Evolutionary conservation across 2,113 vertebrate genomes (phyloP).

Genomic region (Aegithalos caudatus): DNA sequence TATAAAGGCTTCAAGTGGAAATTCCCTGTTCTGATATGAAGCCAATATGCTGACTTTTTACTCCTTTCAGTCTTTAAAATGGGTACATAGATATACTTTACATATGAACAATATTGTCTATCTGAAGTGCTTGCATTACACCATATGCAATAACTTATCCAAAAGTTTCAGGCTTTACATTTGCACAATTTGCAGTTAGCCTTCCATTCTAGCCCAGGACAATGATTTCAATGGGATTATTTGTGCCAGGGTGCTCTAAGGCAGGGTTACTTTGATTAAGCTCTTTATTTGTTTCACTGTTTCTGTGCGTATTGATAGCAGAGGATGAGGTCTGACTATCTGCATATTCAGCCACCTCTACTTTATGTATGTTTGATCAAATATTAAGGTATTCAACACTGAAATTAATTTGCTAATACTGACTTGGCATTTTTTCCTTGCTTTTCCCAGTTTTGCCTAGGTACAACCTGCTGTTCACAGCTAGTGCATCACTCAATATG

Average conservation of each 20-base stretch:
- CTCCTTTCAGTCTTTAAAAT: background rate
- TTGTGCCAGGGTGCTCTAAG: background rate
- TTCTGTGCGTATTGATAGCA: background rate
- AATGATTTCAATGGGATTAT: background rate
- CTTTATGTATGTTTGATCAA: background rate
- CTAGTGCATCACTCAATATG: rapidly evolving
- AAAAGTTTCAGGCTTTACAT: background rate
- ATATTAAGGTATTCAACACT: background rate
- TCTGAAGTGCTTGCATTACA: background rate
- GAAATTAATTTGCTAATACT: background rate
- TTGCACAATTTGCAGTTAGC: background rate
- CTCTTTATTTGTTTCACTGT: background rate
- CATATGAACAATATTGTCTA: background rate
- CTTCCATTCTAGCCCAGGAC: background rate
- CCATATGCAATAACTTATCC: background rate
- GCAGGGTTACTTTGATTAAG: background rate
- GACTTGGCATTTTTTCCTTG: background rate
- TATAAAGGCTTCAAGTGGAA: background rate
- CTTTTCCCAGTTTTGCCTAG: background rate
- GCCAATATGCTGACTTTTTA: background rate
- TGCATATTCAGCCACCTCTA: background rate
- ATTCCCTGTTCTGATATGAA: background rate
- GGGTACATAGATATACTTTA: background rate
- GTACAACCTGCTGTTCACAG: background rate
- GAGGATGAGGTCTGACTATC: background rate